Base-by-base conservation (phyloP, 2,797 vertebrate species). In the Muscicapa comitata region DNA sequence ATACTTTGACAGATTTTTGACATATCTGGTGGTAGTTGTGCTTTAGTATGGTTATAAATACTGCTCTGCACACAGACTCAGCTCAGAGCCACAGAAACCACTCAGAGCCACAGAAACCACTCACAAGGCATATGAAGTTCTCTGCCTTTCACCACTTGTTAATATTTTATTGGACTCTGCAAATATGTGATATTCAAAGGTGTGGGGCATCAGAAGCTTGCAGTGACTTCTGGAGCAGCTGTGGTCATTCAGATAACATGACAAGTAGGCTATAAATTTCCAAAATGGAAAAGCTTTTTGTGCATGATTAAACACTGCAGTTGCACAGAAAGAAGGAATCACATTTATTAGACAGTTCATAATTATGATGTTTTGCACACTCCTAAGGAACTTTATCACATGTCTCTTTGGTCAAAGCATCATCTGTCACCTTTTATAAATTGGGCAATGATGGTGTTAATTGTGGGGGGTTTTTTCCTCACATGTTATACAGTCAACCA, bases 1-100 rank as follows among this genome's bases (percentile, higher is more conserved):
- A 78, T 87, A 83, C 50, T 90, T 74, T 63, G 85, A 93, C 45
- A 89, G 75, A 91, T 92, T 95, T 95, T 96, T 93, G 59, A 92
- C 90, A 86, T 96, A 95, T 71, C 90, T 95, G 26, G 25, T 65
- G 23, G 62, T 50, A 85, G 62, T 20, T 82, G 28, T 54, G 42
- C 66, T 90, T 65, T 35, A 76, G 14, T 18, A 37, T 31, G 7
- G 12, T 71, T 84, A 70, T 29, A 86, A 77, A 65, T 63, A 59
- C 40, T 88, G 65, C 40, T n/a, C 66, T 28, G 33, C 48, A 79
- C 15, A 24, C 29, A 91, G 51, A 53, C 63, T 70, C 61, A 61
- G 40, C 1, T 4, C 47, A 86, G 26, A 70, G 18, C 14, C 65
- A 86, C 73, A 61, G 63, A n/a, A n/a, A n/a, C n/a, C n/a, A n/a